Evolutionary conservation across 2,888 invertebrate genomes (phyloP).

Genomic region (Ormyrus nitidulus): DNA sequence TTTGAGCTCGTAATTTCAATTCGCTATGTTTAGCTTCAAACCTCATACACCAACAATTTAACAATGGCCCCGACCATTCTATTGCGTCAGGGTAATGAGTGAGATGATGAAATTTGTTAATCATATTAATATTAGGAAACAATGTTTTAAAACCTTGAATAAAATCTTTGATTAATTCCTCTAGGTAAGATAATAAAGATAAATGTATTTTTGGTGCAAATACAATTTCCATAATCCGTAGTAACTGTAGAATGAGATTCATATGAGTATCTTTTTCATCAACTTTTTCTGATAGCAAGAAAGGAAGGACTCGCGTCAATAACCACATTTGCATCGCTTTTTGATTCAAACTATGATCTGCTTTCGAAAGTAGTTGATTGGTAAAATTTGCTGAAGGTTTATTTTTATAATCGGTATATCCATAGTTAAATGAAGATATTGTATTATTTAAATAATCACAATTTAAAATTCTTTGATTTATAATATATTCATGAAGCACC

Average conservation of each 20-base stretch:
- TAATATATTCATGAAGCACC: background rate
- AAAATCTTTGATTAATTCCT: background rate
- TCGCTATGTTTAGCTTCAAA: slow-evolving; percentile 12
- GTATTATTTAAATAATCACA: background rate
- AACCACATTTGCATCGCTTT: slow-evolving; percentile 12
- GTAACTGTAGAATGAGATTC: background rate
- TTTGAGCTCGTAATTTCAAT: slow-evolving; percentile 4
- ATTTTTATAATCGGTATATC: background rate
- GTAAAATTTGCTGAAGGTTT: slow-evolving; percentile 11
- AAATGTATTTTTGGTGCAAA: background rate
- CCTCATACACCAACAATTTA: background rate
- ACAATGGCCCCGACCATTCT: background rate
- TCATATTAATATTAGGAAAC: background rate
- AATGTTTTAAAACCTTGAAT: background rate
- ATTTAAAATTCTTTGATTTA: background rate
- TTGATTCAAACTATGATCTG: background rate
- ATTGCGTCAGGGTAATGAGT: background rate
- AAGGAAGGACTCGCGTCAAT: background rate
- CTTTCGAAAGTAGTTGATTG: background rate
- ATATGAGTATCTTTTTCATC: background rate
- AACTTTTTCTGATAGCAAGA: background rate
- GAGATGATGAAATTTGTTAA: slow-evolving; percentile 14
- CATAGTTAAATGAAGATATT: slow-evolving; percentile 5
- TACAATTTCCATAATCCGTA: slow-evolving; percentile 4
- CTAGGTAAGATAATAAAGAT: background rate